Percentiles rank a stretch among this genome's conserved stretches.
phyloP scores from a whole-genome alignment of 2,113 vertebrate species.

The Garra rufa region DNA sequence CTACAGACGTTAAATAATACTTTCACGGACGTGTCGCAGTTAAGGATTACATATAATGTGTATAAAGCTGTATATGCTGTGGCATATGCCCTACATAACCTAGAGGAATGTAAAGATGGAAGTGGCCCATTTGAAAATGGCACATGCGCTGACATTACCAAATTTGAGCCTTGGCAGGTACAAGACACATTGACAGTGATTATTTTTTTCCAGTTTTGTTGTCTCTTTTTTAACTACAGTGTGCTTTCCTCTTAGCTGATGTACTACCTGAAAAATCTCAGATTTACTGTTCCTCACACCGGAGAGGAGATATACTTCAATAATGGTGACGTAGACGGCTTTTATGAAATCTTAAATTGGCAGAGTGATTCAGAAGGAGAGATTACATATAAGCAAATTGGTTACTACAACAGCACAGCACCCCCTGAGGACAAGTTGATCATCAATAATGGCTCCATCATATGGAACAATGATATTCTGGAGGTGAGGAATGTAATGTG shows the following conservation, averaged over 20 bases:
- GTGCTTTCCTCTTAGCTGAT: conserved; percentile 73
- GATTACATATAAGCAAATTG: conserved; percentile 74
- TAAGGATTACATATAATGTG: conserved; percentile 85
- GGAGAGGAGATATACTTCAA: conserved; percentile 71
- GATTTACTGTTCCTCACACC: conserved; percentile 75
- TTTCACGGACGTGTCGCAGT: conserved; percentile 82
- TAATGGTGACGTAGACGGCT: conserved; percentile 73
- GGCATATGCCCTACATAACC: conserved; percentile 78
- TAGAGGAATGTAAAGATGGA: conserved; percentile 71
- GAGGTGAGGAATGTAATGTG: conserved; percentile 57
- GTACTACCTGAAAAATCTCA: conserved; percentile 82
- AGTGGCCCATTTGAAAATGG: conserved; percentile 72
- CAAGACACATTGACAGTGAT: not conserved
- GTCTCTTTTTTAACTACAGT: not conserved
- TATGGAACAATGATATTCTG: conserved; percentile 77
- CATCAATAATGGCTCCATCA: conserved; percentile 72
- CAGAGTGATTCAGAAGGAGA: conserved; percentile 70
- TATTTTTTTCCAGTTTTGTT: not conserved
- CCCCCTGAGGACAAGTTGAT: conserved; percentile 62
- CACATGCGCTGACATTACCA: conserved; percentile 74
- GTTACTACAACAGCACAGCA: conserved; percentile 70
- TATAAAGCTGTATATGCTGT: conserved; percentile 84
- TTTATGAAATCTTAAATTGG: conserved; percentile 86
- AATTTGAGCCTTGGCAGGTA: conserved; percentile 85
- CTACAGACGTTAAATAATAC: conserved; percentile 77